Conservation (phyloP, 2,113 vertebrate species). For the Heliornis fulica region DNA sequence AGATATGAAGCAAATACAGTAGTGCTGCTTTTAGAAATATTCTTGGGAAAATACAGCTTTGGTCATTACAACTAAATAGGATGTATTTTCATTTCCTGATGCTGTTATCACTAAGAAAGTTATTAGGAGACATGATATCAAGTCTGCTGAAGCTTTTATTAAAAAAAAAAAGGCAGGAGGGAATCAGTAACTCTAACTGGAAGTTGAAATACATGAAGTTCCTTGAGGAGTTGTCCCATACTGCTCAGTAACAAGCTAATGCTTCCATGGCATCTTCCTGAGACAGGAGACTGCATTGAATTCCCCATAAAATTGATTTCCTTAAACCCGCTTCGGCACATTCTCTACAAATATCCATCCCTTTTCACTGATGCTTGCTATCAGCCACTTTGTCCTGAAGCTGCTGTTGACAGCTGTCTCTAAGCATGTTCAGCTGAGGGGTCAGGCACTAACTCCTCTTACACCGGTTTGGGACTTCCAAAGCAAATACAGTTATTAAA, state of each 20-base stretch:
- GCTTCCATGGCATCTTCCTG: neutral
- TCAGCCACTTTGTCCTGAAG: neutral
- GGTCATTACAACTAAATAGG: neutral
- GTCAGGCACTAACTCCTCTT: neutral
- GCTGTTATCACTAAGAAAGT: neutral
- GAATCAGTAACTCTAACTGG: neutral
- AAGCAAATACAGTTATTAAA: neutral
- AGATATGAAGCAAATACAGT: neutral
- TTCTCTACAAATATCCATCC: neutral
- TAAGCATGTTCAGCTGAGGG: neutral
- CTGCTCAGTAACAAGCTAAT: neutral
- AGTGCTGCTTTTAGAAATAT: neutral
- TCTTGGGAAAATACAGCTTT: neutral
- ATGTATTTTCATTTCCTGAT: neutral
- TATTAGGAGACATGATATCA: neutral
- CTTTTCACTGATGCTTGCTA: neutral
- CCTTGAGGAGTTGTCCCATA: neutral
- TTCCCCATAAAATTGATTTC: neutral
- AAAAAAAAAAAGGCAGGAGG: rapidly evolving
- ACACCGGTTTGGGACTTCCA: neutral
- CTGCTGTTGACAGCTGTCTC: neutral
- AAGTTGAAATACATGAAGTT: neutral
- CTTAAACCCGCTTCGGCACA: neutral
- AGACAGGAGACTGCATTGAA: neutral
- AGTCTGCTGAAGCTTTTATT: neutral